Conservation (phyloP, 2,888 invertebrate genomes). For the Graphium colonna region DNA sequence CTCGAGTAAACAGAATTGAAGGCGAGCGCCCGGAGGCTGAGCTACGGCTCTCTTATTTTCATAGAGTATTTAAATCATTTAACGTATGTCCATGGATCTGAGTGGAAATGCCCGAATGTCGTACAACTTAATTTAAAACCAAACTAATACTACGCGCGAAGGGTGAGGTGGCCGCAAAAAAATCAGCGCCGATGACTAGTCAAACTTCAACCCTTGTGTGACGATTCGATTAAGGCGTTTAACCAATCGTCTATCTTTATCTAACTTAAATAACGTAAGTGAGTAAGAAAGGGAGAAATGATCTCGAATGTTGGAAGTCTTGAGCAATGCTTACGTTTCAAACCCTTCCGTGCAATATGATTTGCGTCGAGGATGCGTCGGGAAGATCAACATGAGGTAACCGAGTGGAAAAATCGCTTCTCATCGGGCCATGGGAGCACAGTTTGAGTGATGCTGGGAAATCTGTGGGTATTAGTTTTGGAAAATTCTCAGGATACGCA, state of each 20-base stretch:
- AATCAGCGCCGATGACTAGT: conserved; percentile 71
- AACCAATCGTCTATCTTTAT: conserved; percentile 27
- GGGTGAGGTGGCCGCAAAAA: conserved; percentile 46
- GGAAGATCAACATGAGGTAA: conserved; percentile 76
- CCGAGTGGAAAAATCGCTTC: conserved; percentile 78
- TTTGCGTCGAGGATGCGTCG: conserved; percentile 78
- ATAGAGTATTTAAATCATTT: no score
- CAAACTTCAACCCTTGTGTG: conserved; percentile 38
- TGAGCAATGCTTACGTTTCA: conserved; percentile 47
- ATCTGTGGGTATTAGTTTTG: conserved; percentile 25
- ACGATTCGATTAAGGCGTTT: conserved; percentile 22
- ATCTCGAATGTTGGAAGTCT: conserved; percentile 28
- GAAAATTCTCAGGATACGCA: background rate
- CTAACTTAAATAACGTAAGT: conserved; percentile 12
- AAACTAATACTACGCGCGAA: no score
- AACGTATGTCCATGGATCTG: no score
- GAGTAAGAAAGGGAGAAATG: conserved; percentile 28
- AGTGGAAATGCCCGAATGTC: no score
- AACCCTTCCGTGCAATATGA: conserved; percentile 79
- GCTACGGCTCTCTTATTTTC: no score
- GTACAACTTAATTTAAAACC: no score
- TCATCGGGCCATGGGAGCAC: conserved; percentile 61
- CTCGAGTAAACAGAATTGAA: no score
- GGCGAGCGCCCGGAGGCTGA: no score
- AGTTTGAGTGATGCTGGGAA: conserved; percentile 45